These are phyloP conservation scores for Argynnis bischoffii DNA, from an alignment of 2,888 invertebrate species.

Conservation along the genomic window DNA sequence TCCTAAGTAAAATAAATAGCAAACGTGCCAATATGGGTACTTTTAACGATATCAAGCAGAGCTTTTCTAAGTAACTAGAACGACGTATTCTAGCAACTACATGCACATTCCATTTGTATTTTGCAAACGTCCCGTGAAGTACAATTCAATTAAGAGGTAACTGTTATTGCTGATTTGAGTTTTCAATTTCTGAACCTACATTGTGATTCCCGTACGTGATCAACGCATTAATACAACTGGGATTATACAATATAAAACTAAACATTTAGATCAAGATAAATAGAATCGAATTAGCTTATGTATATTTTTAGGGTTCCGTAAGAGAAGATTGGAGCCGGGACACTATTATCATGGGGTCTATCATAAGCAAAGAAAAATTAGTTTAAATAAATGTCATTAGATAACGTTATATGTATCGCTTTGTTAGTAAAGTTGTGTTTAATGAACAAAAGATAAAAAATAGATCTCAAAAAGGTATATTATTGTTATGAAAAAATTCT, in stretches of 20 bases:
- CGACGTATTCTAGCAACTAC: slow-evolving; percentile 23
- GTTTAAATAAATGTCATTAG: too few relatives aligned
- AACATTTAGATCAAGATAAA: too few relatives aligned
- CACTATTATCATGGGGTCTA: too few relatives aligned
- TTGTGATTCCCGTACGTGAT: slow-evolving; percentile 6
- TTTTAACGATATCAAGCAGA: slow-evolving; percentile 9
- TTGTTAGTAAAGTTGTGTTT: too few relatives aligned
- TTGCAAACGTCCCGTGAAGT: slow-evolving; percentile 22
- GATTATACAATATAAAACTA: background rate
- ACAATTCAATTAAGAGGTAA: slow-evolving; percentile 27
- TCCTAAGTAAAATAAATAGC: background rate
- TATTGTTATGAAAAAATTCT: too few relatives aligned
- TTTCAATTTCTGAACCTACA: slow-evolving; percentile 19
- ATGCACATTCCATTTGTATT: slow-evolving; percentile 30
- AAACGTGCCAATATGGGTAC: background rate
- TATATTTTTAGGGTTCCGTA: too few relatives aligned
- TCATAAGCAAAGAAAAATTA: too few relatives aligned
- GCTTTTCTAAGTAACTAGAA: slow-evolving; percentile 8
- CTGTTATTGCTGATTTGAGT: slow-evolving; percentile 26
- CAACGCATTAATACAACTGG: background rate
- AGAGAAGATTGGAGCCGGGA: too few relatives aligned
- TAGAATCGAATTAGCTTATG: too few relatives aligned
- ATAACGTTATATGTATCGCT: too few relatives aligned
- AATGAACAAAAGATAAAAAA: too few relatives aligned
- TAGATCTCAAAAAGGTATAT: too few relatives aligned